Evolutionary conservation across 2,113 vertebrate species (phyloP), one percentile per base, ranked within the genome.

Genomic region (Rhegmatorhina hoffmannsi): DNA sequence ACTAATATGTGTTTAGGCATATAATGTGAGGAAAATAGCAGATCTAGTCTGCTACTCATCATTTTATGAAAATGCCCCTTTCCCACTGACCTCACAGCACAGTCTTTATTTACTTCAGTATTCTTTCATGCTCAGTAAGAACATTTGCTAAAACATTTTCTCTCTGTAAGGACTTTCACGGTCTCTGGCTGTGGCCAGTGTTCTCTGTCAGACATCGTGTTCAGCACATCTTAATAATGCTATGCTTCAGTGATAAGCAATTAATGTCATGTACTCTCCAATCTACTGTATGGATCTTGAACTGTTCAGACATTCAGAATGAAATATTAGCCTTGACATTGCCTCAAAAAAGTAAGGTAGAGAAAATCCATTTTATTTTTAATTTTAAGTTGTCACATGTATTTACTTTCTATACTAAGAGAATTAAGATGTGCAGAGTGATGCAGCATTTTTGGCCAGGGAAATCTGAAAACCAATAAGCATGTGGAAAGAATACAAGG

Each of bases 201-300:
- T 43, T 79, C 17, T 85, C 38, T 90, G 67, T 49, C 87, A 95
- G 36, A 33, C 24, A 55, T 33, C 33, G 47, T 46, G 43, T 80
- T 95, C 89, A 91, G 50, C 87, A 69, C 59, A 29, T 85, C 63
- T 62, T 89, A 95, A 90, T 93, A 89, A 89, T 38, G 25, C 46
- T 68, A 60, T 50, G 36, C 29, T 68, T 69, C 52, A 67, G 36
- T 75, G 58, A 85, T 64, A 87, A 90, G 56, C 79, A 79, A 36
- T 87, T 91, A 59, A 44, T 17, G 4, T 55, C 17, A 68, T 34
- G 49, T 73, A 58, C 53, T 84, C 29, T 72, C 33, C 62, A 59
- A 29, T 6, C 20, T 85, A 43, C 36, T 47, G 10, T 43, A 43
- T 40, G 52, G 43, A 78, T 78, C 44, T 44, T 47, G 21, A 70